Base-by-base conservation (phyloP, 2,888 invertebrate genomes). In the Lapara coniferarum region DNA sequence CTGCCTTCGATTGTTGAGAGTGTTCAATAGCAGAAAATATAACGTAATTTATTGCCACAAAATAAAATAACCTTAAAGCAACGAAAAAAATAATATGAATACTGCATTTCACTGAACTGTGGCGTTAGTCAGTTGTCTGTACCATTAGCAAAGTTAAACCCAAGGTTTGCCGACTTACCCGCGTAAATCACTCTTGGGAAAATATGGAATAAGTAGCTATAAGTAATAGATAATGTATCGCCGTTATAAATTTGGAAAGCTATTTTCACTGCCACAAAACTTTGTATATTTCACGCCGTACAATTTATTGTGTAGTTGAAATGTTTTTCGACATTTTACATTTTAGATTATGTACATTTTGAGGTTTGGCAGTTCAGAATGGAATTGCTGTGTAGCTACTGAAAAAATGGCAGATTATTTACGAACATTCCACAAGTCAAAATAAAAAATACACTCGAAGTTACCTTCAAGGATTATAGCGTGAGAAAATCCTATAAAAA, bases 141-240 rank as follows among this genome's bases (percentile, higher is more conserved):
- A 80, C 89, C 88, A 91, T 91, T 90, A 91, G 87, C 83, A 72
- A 81, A 87, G 88, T 87, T 87, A 84, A 86, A 83, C 84, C 83
- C 78, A 78, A 74, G 81, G 83, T 82, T 85, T 82, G 79, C 78
- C 79, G 79, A 81, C 82, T 81, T 84, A 78, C 78, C 67, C 76
- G 76, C 77, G 76, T 75, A 77, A 79, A 78, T 80, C 77, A 78
- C 80, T 77, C 77, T 75, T 73, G 80, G 78, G 83, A 80, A 76
- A 67, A 70, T 67, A 70, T 68, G 66, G 57, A 66, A 69, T 69
- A 69, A 69, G 66, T 66, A 69, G 69, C 66, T 69, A 59, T 69
- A 69, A 69, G 69, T 69, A 69, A 69, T 69, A 69, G 57, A 58
- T 69, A 69, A 69, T 69, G 69, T 69, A 69, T 66, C 58, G 69